Evolutionary conservation across 2,113 vertebrate genomes (phyloP), one percentile per base, ranked within the genome.

Genomic region (Ctenodactylus gundi): DNA sequence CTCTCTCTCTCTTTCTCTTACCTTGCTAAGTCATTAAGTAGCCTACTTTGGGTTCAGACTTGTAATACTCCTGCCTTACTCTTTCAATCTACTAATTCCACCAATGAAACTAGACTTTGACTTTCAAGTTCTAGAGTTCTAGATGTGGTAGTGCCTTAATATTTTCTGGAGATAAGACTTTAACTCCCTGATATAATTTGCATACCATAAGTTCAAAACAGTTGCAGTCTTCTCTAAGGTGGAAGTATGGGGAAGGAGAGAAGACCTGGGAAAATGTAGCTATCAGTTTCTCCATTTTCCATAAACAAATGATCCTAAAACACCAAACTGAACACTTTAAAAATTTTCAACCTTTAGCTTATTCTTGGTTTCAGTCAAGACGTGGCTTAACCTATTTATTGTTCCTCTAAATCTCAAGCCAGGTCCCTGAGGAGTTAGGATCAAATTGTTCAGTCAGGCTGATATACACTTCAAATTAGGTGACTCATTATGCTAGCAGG

Each of bases 51-150:
- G 29, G 31, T 46, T 75, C 72, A 49, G 20, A 34, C 3, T 75
- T 75, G 1, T 44, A 75, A 34, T 75, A 13, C 27, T 75, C 72
- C 44, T 44, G 10, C 11, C 10, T 41, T 53, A 53, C 10, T 12
- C 36, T 70, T 70, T 39, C 5, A 27, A 9, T 62, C 44, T 90
- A 7, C 21, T 53, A 46, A 46, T 49, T n/a, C 76, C 44, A 11
- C 41, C 62, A 64, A 20, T 85, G 36, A 90, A 85, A 44, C 62
- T 49, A 84, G n/a, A 34, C 36, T 70, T 44, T 70, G 41, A 44
- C 41, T 81, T 91, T 92, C 76, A 85, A 55, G n/a, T 92, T 88
- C 4, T 58, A 62, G 21, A 55, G n/a, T 92, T 88, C 4, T 58
- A 62, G 21, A n/a, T 72, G 41, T 58, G 15, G 11, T 82, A 36